phyloP scores from a whole-genome alignment of 2,113 vertebrate genomes.

The Pica pica region DNA sequence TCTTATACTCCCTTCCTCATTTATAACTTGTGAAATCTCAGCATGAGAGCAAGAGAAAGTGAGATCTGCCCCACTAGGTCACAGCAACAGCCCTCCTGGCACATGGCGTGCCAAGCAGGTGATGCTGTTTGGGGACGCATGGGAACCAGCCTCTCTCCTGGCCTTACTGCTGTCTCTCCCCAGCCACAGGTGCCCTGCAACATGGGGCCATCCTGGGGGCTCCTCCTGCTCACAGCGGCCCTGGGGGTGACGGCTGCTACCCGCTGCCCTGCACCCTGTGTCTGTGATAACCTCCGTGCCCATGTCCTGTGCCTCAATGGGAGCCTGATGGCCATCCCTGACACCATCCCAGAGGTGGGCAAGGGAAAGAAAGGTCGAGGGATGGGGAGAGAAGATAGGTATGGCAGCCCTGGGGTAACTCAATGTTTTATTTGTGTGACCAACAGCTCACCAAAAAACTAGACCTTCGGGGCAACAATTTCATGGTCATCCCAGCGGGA shows the following conservation, averaged over 20 bases:
- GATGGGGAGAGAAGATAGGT: background rate
- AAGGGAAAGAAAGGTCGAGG: background rate
- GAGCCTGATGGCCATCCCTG: conserved; percentile 81
- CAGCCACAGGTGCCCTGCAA: background rate
- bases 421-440: background rate
- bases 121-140: accelerated
- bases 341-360: conserved; percentile 81
- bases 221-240: background rate
- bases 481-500: conserved; percentile 70
- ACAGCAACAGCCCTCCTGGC: background rate
- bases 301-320: conserved; percentile 80
- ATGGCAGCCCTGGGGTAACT: background rate
- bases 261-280: conserved; percentile 79
- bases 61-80: background rate
- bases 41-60: background rate
- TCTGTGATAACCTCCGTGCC: conserved; percentile 84
- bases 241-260: background rate
- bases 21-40: background rate
- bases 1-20: background rate
- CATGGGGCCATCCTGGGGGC: background rate
- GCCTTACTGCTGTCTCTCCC: background rate
- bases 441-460: conserved; percentile 84
- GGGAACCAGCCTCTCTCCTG: background rate
- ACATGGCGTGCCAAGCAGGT: accelerated
- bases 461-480: conserved; percentile 81